Base-by-base conservation (phyloP, 2,888 invertebrate species). In the Loripinus fragilis region DNA sequence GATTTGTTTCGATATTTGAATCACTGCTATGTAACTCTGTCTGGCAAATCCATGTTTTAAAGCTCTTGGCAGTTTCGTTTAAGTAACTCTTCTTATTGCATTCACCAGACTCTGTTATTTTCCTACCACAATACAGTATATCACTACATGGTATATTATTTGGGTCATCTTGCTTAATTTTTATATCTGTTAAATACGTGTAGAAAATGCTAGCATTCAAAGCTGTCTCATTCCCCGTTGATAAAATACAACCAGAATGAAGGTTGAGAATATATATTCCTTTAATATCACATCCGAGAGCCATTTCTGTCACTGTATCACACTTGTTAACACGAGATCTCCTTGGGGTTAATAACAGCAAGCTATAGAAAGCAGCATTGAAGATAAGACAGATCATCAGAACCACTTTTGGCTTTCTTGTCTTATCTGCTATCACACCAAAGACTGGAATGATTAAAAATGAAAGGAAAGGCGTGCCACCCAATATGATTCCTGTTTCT, bases 351-450 rank as follows among this genome's bases (percentile, higher is more conserved):
- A 92, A 85, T 71, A 97, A 95, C 87, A 98, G 94, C 3, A 96
- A 95, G 91, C 97, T 96, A 93, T 97, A 97, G 88, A 97, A 96
- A 1, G 96, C 94, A 5, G 97, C 97, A 88, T 96, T 96, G 80
- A 97, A 94, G 74, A 97, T 94, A 85, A 97, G 95, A 75, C 97
- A 96, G 76, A 96, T 95, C 83, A 97, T 96, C 77, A 98, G 96
- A 30, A 97, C 96, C 0, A 96, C 95, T 92, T 97, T 97, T 94
- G 97, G 97, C 92, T 96, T 96, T 71, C 95, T 96, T 89, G 95
- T 95, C 94, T 95, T 95, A 93, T 98, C 97, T 68, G 97, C 96
- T 79, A 97, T 94, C 5, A 96, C 96, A 64, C 97, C 97, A 12
- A 96, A 95, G 41, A 97, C 93, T 2, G 97, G 94, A 0, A 97